Base-by-base conservation (phyloP, 1,140 invertebrate genomes). In the Odontomachus brunneus region DNA sequence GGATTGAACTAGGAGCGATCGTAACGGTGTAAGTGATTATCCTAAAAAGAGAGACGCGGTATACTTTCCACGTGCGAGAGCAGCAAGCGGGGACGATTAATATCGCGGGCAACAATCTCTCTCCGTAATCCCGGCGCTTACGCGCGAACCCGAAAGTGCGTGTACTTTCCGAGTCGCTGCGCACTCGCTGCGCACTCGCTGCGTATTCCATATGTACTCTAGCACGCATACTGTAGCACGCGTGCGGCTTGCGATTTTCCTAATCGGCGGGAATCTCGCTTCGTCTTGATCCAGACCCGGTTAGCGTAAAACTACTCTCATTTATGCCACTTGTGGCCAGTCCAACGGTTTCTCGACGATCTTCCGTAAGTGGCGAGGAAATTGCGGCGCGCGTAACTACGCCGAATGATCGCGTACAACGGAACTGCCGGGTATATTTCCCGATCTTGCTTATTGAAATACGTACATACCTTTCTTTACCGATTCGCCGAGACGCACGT, bases 271-370 rank as follows among this genome's bases (percentile, higher is more conserved):
- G 14, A 48, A 48, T 48, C 5, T 22, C 62, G 55, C 22, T 60
- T 73, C n/a, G 24, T 29, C 19, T 76, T 24, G 22, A 49, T 22
- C 29, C 11, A 69, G 14, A 75, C 38, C 44, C 38, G 38, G 24
- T 74, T 48, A 62, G 57, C 72, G 57, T 62, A 75, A 82, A 74
- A 65, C 69, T 73, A 48, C 38, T 71, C 62, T 81, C 38, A 67
- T 49, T 57, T 67, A 59, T 67, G 51, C 67, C 15, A 26, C 76
- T 81, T 72, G 51, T 33, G 38, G 24, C 24, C 57, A 26, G 19
- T 62, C 29, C 49, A 75, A 75, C 57, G 38, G 72, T 75, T 75
- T 62, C 38, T 62, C 57, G 14, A 29, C 72, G 17, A 75, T 75
- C 24, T 49, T 62, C 38, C 57, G 49, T 29, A 75, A 75, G 48